Evolutionary conservation across 2,888 invertebrate genomes (phyloP), one percentile per base, ranked within the genome.

Genomic region (Caenorhabditis macrosperma): DNA sequence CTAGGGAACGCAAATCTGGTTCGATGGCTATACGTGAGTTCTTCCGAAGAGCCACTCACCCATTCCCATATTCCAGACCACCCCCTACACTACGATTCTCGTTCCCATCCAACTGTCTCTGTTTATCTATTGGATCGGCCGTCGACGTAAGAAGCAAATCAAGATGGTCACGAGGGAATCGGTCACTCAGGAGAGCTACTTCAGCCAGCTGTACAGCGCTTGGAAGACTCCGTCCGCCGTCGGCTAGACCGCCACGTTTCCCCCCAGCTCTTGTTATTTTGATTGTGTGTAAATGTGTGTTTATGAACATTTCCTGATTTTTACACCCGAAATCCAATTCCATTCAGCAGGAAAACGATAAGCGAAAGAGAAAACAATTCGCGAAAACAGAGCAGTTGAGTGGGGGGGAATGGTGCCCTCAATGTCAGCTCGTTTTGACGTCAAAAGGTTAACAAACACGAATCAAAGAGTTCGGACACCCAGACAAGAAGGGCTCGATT

Each of bases 21-120:
- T 20, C 26, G 77, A 2, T 77, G 77, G 77, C 64, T 77, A 28
- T 77, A 77, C 64, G 77, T 77, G 57, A 77, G 77, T 77, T 30
- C 7, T 28, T 17, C 26, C 20, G 5, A 38, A 38, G 12, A 9
- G 12, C 5, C 3, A 38, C 38, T 15, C 38, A 9, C 17, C 44
- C n/a, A 57, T 33, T 57, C 17, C 17, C 26, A 24, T 41, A 26
- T 44, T 64, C 22, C 69, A 77, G 77, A 68, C 77, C 17, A 77
- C 77, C 1, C 68, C 77, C 30, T 77, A 77, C 64, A 55, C 67
- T 24, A 63, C 68, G 10, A 17, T 77, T 17, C 44, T 67, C 50
- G 59, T 64, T 0, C 77, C 77, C 7, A 57, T 69, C 48, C 55
- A 69, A 50, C 38, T 77, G 6, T n/a, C 26, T 12, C 2, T 33